Base-by-base conservation (phyloP, 2,888 invertebrate genomes). In the Eucera pruinosa region DNA sequence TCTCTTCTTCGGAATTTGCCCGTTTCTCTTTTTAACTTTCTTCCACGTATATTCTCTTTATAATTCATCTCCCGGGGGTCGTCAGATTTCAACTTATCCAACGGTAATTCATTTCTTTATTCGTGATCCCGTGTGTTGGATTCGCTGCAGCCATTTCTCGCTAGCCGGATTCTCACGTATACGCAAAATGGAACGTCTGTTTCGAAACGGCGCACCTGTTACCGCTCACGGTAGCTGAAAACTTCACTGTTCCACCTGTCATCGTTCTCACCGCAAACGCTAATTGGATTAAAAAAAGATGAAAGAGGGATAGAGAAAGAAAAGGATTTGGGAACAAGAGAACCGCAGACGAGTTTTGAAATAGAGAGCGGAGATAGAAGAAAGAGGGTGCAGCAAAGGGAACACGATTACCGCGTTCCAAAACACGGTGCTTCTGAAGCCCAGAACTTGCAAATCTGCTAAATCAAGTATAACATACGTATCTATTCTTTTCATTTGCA, bases 221-320 rank as follows among this genome's bases (percentile, higher is more conserved):
- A 80, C 73, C 78, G 55, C 23, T 55, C 69, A 69, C 78, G 61
- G 47, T 15, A 50, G 69, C 43, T 61, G 72, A 52, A 57, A 79
- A 69, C 72, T 66, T 61, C 33, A 30, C 25, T 43, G 47, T 57
- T 55, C 78, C 81, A 79, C 71, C 69, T 79, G 81, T 69, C 76
- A 60, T 68, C 60, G 81, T 72, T 79, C 81, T 71, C 81, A 78
- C 71, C 60, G 68, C 57, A 47, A 43, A 54, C 75, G 61, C 48
- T 78, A 78, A 78, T 78, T 80, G 78, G 78, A 70, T 67, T 45
- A 48, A 60, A 27, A 23, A 47, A 11, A 11, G 36, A 50, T 23
- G n/a, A 2, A 20, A 15, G 41, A 48, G 11, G 13, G 1, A 13
- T 9, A 7, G 7, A 23, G 33, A 50, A 45, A 33, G 25, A 23